Base-by-base conservation (phyloP, 2,113 vertebrate genomes). In the Empidonax alnorum region DNA sequence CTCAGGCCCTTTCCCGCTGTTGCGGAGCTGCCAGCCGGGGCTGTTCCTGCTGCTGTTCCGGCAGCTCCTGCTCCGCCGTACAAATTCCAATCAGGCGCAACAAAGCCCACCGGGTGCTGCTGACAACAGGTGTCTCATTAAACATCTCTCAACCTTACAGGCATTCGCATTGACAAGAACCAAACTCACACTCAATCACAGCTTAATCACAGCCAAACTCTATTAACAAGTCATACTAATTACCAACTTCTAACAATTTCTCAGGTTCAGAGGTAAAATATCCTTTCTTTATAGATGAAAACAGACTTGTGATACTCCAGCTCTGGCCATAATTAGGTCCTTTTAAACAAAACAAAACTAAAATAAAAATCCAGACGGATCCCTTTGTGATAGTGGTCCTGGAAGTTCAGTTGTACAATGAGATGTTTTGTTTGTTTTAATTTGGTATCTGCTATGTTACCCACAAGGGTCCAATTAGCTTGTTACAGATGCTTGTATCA, bases 181-280 rank as follows among this genome's bases (percentile, higher is more conserved):
- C 95, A 90, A 98, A 96, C 96, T 94, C 94, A 41, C 96, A 96
- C 97, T 98, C 97, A 91, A 96, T 98, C 96, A 95, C 97, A 37
- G 95, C 96, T 96, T 98, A 96, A 98, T 98, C 98, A 98, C 96
- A 98, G 98, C 98, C 98, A 97, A 98, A 97, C 97, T 97, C 97
- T 93, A 98, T 98, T 98, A 98, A 98, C 98, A 97, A 98, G 95
- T 98, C 97, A 95, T 97, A 94, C 98, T 98, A 98, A 98, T 98
- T 98, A 98, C 94, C 96, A 96, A 97, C 98, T 98, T 98, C 97
- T 97, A 98, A 98, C 96, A 94, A 95, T 94, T 98, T 94, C 95
- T 97, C 93, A 72, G 74, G 97, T 97, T 98, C 59, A 35, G 59
- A 98, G 96, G 97, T 97, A 96, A 97, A 98, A 96, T 86, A 84